Base-by-base conservation (phyloP, 2,797 vertebrate genomes). In the Alosa sapidissima region DNA sequence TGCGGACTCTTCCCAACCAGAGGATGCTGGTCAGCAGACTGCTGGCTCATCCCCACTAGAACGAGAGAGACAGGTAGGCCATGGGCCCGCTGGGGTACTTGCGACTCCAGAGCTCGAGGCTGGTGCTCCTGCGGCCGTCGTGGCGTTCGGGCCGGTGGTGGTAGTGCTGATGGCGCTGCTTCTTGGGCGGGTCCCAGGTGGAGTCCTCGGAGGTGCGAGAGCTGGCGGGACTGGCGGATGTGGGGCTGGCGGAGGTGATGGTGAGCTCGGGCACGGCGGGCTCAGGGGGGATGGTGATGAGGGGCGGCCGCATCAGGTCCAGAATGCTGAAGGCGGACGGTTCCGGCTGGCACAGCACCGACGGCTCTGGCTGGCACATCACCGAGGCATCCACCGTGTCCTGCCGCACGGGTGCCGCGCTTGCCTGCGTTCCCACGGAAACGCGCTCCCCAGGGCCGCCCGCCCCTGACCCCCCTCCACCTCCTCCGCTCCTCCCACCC, bases 41-140 rank as follows among this genome's bases (percentile, higher is more conserved):
- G 51, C 52, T 54, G 51, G 41, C 41, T 41, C 41, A 41, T 41
- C 41, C 41, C 41, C 0, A 41, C 41, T 41, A 41, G 41, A 41
- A 41, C 41, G 41, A 96, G 93, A 96, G 93, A 87, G 96, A 96
- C 93, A 96, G 90, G 88, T 96, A 96, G 92, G 96, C 96, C 96
- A 96, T 96, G 92, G 95, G 96, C 89, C 95, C 95, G 90, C 96
- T 96, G 89, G 94, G 96, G 93, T 96, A 96, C 90, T 96, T 96
- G 87, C 96, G 94, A 91, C 95, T 95, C 96, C 96, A 96, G 83
- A 96, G 93, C 92, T 96, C 96, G 86, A 96, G 92, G 91, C 96
- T 96, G 82, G 95, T 93, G 10, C 95, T 96, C 89, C 95, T 93
- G 89, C 95, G 95, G 82, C 95, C 95, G 41, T 91, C 88, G 81